Evolutionary conservation across 2,113 vertebrate genomes (phyloP), one percentile per base, ranked within the genome.

Genomic region (Platichthys stellatus): DNA sequence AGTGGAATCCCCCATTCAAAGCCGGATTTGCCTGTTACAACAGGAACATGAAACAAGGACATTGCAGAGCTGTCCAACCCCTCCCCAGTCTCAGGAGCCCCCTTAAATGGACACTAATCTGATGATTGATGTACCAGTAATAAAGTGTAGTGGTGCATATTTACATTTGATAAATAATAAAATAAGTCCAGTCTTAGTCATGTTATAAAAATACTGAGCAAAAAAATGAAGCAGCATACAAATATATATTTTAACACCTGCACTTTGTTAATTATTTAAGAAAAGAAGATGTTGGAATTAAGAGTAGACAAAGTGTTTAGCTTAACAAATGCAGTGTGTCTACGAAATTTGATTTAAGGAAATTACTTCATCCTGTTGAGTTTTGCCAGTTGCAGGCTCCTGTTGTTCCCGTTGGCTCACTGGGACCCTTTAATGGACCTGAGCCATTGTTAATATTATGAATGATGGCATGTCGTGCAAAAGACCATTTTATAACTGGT

Each of bases 21-120:
- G 73, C 79, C 66, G 72, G 75, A 82, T 21, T 63, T 74, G 67
- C 51, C 21, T 80, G 84, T 79, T 49, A 74, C 63, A 70, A 68
- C 75, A 71, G 51, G 23, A 76, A 71, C 81, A 76, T 15, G 5
- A 82, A 80, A 74, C 69, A 61, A 51, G 26, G 47, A 6, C 28
- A 12, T 20, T 49, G 66, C 40, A 47, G 47, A 23, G 58, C 57
- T 64, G n/a, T 76, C 35, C 24, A 0, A 28, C 45, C 58, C 58
- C 31, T 81, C 63, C 74, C 69, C 26, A 62, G 28, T 70, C 31
- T 54, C 20, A 64, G 54, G 63, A 76, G 53, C 54, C 35, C 43
- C 38, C n/a, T 75, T 18, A 57, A 49, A 78, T 38, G 28, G 31
- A 58, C 51, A 54, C 23, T 57, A 35, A 57, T 51, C 4, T 13